Conservation (phyloP, 2,888 invertebrate species). For the Thelaira solivaga region DNA sequence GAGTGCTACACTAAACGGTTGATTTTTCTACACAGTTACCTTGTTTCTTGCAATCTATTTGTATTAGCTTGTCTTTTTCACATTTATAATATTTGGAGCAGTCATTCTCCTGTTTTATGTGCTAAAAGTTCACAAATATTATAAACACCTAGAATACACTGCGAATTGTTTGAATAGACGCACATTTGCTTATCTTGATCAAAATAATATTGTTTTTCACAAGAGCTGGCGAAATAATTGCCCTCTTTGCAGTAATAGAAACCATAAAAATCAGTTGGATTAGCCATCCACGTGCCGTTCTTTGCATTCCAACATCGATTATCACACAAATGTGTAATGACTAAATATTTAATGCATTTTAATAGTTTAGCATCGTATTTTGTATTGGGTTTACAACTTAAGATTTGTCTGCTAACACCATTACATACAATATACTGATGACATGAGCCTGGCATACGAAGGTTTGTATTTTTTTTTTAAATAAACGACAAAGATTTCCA, state of each 20-base stretch:
- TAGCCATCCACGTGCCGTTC: slow-evolving; percentile 65
- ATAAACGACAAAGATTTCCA: slow-evolving; percentile 67
- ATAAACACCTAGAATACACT: slow-evolving; percentile 66
- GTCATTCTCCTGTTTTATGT: slow-evolving; percentile 65
- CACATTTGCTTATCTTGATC: slow-evolving; percentile 67
- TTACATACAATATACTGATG: slow-evolving; percentile 69
- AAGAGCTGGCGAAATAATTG: slow-evolving; percentile 59
- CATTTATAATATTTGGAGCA: slow-evolving; percentile 71
- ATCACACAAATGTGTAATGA: slow-evolving; percentile 65
- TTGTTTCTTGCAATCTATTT: background rate
- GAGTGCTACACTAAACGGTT: slow-evolving; percentile 65
- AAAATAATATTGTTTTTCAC: slow-evolving; percentile 65
- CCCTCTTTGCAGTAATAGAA: slow-evolving; percentile 69
- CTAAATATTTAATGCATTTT: slow-evolving; percentile 64
- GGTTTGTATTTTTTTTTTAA: slow-evolving; percentile 65
- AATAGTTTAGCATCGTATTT: slow-evolving; percentile 60
- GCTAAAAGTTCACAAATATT: slow-evolving; percentile 70
- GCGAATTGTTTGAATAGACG: slow-evolving; percentile 64
- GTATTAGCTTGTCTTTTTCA: slow-evolving; percentile 48
- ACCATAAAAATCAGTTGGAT: slow-evolving; percentile 68
- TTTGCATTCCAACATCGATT: slow-evolving; percentile 66
- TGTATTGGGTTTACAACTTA: slow-evolving; percentile 64
- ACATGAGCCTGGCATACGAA: slow-evolving; percentile 71
- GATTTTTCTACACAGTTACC: slow-evolving; percentile 64
- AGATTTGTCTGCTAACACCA: slow-evolving; percentile 51